A percentile compares a stretch with the other conserved stretches of the same genome.
These are phyloP conservation scores for Chlamydotis undulata DNA, from an alignment of 2,113 vertebrate genomes.

Conservation along the genomic window DNA sequence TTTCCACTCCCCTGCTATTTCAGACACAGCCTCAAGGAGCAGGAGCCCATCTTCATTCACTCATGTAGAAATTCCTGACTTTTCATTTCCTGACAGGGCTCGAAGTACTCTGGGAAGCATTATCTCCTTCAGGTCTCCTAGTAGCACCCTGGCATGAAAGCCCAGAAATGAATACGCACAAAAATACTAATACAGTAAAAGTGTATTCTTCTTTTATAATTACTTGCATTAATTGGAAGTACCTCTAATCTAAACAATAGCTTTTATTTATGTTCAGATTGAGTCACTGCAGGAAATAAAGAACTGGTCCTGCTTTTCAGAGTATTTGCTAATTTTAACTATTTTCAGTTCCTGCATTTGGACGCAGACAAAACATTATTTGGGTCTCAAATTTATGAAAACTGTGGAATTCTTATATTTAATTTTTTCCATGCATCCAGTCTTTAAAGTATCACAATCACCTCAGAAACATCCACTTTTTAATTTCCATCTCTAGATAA, in stretches of 20 bases:
- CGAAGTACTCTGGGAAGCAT: background rate
- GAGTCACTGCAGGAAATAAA: background rate
- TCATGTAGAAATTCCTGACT: background rate
- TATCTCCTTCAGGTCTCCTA: background rate
- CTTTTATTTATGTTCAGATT: background rate
- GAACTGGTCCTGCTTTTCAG: background rate
- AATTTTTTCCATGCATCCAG: background rate
- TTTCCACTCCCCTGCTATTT: background rate
- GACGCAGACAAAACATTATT: background rate
- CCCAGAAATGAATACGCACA: background rate
- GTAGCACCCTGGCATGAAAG: background rate
- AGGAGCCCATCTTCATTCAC: background rate
- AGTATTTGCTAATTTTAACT: background rate
- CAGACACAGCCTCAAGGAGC: background rate
- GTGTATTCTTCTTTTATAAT: background rate
- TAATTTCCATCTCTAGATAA: background rate
- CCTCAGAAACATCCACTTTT: background rate
- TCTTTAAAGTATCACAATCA: background rate
- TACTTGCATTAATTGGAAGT: background rate
- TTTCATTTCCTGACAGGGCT: background rate
- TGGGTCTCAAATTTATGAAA: background rate
- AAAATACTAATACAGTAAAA: background rate
- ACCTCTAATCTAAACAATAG: background rate
- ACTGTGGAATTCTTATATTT: background rate
- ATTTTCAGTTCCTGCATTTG: background rate